phyloP scores from a whole-genome alignment of 2,113 vertebrate genomes.

The Anarhynchus alexandrinus region DNA sequence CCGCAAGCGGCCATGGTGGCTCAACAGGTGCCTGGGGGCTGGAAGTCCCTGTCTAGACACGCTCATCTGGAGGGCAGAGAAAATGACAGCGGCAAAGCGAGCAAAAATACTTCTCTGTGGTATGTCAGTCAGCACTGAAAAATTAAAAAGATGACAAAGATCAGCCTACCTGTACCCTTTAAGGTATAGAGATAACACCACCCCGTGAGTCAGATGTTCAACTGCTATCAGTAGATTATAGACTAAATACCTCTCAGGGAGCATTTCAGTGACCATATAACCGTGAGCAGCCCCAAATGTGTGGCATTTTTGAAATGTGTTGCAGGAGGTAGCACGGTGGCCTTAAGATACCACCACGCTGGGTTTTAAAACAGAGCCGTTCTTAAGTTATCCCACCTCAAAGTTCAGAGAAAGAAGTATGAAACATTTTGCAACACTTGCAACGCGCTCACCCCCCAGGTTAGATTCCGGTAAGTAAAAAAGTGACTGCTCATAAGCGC shows the following conservation, averaged over 20 bases:
- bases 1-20: not conserved
- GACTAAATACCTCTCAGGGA: not conserved
- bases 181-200: not conserved
- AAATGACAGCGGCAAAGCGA: accelerated
- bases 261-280: not conserved
- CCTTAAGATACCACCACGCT: not conserved
- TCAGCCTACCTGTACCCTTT: not conserved
- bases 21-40: accelerated
- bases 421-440: not conserved
- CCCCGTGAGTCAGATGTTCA: not conserved
- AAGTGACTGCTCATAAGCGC: not conserved
- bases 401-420: not conserved
- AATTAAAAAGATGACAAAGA: not conserved
- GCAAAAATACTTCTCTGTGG: not conserved
- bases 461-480: not conserved
- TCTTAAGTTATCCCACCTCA: not conserved
- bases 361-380: not conserved
- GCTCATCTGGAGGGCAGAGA: not conserved
- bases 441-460: not conserved
- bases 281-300: not conserved
- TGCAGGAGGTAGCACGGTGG: not conserved
- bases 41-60: not conserved
- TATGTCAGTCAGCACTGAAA: not conserved
- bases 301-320: accelerated
- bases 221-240: not conserved